Evolutionary conservation across 2,888 invertebrate species (phyloP).

Genomic region (Cristatella mucedo): DNA sequence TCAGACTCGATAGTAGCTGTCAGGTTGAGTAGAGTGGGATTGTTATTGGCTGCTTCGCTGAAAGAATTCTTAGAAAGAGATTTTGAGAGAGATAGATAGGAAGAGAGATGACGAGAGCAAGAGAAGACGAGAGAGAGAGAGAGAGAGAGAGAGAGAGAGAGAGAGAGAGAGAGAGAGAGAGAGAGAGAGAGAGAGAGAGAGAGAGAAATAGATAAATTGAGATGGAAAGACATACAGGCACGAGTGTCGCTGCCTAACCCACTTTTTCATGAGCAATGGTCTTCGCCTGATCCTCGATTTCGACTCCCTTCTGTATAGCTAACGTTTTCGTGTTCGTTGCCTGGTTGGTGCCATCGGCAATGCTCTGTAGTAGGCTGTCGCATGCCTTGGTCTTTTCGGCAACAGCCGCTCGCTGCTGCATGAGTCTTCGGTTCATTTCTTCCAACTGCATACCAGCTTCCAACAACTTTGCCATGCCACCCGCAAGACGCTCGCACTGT

Average conservation of each 20-base stretch:
- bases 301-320: slow-evolving; percentile 10
- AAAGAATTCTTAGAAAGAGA: too few relatives aligned
- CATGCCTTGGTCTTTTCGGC: slow-evolving; percentile 12
- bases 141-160: too few relatives aligned
- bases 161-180: too few relatives aligned
- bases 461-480: slow-evolving; percentile 11
- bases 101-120: not conserved
- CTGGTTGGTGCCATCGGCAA: slow-evolving; percentile 10
- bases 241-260: too few relatives aligned
- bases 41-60: too few relatives aligned
- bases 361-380: slow-evolving; percentile 11
- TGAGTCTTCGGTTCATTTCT: slow-evolving; percentile 10
- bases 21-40: too few relatives aligned
- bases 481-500: slow-evolving; percentile 11
- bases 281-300: slow-evolving; percentile 11
- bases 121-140: too few relatives aligned
- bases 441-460: slow-evolving; percentile 12
- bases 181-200: too few relatives aligned
- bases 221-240: too few relatives aligned
- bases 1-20: too few relatives aligned
- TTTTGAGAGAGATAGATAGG: too few relatives aligned
- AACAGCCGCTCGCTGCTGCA: slow-evolving; percentile 11
- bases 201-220: too few relatives aligned
- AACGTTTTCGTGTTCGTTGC: slow-evolving; percentile 11
- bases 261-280: slow-evolving; percentile 12